Percentiles rank a stretch among this genome's conserved stretches.
Conservation (phyloP, 1,140 invertebrate genomes). For the Anastrepha ludens region DNA sequence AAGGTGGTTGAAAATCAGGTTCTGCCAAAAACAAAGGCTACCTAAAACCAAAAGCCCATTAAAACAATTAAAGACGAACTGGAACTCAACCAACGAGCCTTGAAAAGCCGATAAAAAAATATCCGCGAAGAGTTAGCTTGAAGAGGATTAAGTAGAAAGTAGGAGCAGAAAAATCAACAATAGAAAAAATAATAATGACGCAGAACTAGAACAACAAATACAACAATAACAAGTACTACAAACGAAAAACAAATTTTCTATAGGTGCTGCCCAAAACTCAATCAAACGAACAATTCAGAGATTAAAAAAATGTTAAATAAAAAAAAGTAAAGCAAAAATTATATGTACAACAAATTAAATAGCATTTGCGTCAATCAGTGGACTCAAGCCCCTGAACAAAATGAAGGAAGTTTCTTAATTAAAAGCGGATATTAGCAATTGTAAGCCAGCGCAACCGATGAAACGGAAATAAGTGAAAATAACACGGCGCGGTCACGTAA, state of each 20-base stretch:
- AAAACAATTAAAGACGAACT: slow-evolving; percentile 19
- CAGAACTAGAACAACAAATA: not conserved
- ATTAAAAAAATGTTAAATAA: slow-evolving; percentile 36
- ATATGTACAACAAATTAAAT: slow-evolving; percentile 11
- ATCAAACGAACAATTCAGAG: slow-evolving; percentile 13
- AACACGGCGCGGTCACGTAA: slow-evolving; percentile 34
- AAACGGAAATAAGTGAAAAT: slow-evolving; percentile 68
- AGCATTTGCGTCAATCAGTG: slow-evolving; percentile 20
- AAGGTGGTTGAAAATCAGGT: not conserved
- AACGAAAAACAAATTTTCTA: not conserved
- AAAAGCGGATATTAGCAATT: slow-evolving; percentile 73
- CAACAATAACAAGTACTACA: not conserved
- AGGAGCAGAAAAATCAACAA: not conserved
- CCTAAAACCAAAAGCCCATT: not conserved
- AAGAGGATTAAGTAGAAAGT: not conserved
- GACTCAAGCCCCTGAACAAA: not conserved
- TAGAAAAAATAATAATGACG: slow-evolving; percentile 15
- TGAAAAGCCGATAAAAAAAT: not conserved
- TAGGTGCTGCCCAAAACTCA: not conserved
- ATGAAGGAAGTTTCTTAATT: slow-evolving; percentile 70
- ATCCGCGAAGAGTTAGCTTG: too few species aligned
- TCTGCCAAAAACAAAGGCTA: not conserved
- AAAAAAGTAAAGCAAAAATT: not conserved
- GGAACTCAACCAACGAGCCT: not conserved
- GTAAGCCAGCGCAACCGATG: slow-evolving; percentile 65